Evolutionary conservation across 2,888 invertebrate genomes (phyloP).

Genomic region (Heliconius sara): DNA sequence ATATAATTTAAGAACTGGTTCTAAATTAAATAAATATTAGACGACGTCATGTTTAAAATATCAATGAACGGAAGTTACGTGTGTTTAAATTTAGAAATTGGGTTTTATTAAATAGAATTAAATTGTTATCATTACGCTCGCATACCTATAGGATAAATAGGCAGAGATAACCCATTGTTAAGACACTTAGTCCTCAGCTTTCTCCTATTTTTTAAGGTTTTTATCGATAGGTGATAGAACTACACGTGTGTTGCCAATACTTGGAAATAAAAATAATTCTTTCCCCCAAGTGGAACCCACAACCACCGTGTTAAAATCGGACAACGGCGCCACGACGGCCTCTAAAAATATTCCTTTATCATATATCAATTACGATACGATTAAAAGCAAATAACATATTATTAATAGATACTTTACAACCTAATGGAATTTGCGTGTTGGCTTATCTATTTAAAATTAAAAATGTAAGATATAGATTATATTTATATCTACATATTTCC

Average conservation of each 20-base stretch:
- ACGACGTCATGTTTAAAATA: too few species aligned
- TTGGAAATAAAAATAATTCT: background rate
- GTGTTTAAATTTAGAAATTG: too few species aligned
- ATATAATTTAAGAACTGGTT: too few species aligned
- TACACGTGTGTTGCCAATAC: background rate
- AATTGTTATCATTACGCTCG: too few species aligned
- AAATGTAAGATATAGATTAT: background rate
- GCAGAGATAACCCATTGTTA: background rate
- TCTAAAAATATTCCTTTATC: background rate
- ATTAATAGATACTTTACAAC: background rate
- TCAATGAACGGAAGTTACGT: too few species aligned
- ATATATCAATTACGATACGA: background rate
- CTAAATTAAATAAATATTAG: too few species aligned
- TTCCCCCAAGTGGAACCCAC: background rate
- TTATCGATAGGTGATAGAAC: background rate
- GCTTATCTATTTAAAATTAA: background rate
- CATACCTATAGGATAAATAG: background rate
- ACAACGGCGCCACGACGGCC: background rate
- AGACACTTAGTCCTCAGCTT: background rate
- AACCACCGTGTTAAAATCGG: background rate
- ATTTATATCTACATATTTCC: background rate
- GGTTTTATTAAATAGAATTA: too few species aligned
- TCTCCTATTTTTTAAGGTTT: background rate
- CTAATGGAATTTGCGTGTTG: background rate
- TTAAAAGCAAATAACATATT: slow-evolving; percentile 14